These are phyloP conservation scores for Tuberolachnus salignus DNA, from an alignment of 2,888 invertebrate species.

Conservation along the genomic window DNA sequence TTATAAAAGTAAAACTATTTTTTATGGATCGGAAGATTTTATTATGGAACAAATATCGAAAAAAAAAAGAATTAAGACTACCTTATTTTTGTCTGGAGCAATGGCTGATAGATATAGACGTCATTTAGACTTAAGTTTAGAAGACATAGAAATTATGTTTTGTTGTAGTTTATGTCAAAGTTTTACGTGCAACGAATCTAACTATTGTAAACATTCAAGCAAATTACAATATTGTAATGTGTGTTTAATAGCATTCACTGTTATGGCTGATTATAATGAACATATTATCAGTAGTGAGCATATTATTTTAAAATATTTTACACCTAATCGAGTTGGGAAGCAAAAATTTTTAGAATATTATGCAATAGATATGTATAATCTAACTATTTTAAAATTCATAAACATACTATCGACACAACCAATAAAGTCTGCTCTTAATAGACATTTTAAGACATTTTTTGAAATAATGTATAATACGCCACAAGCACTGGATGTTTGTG, in stretches of 20 bases:
- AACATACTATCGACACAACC: too few species aligned
- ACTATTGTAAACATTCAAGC: neutral
- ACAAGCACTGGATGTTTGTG: too few species aligned
- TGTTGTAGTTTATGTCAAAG: slow-evolving; percentile 15
- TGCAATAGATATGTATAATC: too few species aligned
- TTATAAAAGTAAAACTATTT: slow-evolving; percentile 3
- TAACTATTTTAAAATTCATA: too few species aligned
- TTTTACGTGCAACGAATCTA: neutral
- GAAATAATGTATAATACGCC: too few species aligned
- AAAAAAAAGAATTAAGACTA: neutral
- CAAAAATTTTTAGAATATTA: neutral
- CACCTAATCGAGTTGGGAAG: neutral
- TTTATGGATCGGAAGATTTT: slow-evolving; percentile 6
- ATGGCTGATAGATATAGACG: neutral
- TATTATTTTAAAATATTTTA: slow-evolving; percentile 30
- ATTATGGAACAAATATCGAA: neutral
- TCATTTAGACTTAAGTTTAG: neutral
- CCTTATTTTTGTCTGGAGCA: neutral
- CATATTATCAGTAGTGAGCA: slow-evolving; percentile 31
- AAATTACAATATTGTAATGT: neutral
- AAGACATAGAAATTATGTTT: neutral
- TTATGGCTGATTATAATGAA: neutral
- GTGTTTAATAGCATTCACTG: slow-evolving; percentile 18
- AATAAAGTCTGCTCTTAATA: too few species aligned
- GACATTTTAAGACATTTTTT: too few species aligned